Conservation (phyloP, 2,888 invertebrate species). For the Oxystoma pomonae region DNA sequence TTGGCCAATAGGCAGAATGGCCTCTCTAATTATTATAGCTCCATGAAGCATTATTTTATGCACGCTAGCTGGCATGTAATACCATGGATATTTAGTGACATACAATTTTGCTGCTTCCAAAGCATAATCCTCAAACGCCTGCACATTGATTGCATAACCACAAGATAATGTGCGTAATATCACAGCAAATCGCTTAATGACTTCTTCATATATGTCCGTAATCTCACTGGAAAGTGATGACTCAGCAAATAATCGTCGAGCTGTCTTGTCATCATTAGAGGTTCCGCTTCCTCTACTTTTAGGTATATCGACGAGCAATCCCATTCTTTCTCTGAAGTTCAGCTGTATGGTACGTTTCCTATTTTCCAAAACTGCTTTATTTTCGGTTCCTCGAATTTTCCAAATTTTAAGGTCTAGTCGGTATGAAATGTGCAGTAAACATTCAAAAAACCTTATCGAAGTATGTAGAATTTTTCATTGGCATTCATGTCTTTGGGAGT, state of each 20-base stretch:
- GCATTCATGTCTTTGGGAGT: neutral
- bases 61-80: too few species aligned
- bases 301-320: neutral
- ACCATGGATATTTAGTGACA: too few species aligned
- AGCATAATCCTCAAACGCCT: neutral
- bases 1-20: too few species aligned
- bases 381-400: neutral
- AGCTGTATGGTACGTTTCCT: neutral
- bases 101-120: too few species aligned
- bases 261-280: slow-evolving; percentile 19
- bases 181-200: too few species aligned
- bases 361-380: neutral
- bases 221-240: slow-evolving; percentile 2
- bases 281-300: slow-evolving; percentile 15
- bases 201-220: slow-evolving; percentile 10
- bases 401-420: neutral
- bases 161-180: too few species aligned
- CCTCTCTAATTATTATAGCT: too few species aligned
- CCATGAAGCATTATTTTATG: too few species aligned
- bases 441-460: neutral
- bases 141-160: slow-evolving; percentile 3
- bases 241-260: slow-evolving; percentile 15
- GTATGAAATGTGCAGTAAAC: neutral
- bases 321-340: slow-evolving; percentile 7
- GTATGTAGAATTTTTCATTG: neutral